Conservation (phyloP, 1,140 invertebrate species). For the Trichonephila inaurata region DNA sequence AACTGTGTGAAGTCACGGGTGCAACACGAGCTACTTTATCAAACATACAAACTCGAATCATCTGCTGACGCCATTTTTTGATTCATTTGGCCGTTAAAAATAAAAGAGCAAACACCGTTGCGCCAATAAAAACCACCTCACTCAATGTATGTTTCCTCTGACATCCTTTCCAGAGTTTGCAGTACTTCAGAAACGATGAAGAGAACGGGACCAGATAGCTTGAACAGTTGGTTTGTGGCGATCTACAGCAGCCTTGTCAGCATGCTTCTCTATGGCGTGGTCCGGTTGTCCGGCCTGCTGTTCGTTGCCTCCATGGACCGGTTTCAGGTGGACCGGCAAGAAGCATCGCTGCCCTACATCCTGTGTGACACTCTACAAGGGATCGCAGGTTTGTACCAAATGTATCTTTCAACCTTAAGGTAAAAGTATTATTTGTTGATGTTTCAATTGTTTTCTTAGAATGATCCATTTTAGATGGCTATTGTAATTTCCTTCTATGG, state of each 20-base stretch:
- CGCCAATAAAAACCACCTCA: neutral
- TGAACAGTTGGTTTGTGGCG: neutral
- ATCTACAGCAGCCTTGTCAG: neutral
- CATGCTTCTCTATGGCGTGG: conserved; percentile 5
- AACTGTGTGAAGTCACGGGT: too few relatives aligned
- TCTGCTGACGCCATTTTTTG: too few relatives aligned
- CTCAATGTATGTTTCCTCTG: too few relatives aligned
- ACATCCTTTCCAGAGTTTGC: neutral
- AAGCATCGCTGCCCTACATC: conserved; percentile 18
- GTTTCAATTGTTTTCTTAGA: too few relatives aligned
- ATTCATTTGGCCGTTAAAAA: too few relatives aligned
- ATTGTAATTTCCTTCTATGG: too few relatives aligned
- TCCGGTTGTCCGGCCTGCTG: conserved; percentile 6
- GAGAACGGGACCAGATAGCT: neutral
- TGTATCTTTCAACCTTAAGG: neutral
- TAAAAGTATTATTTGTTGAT: too few relatives aligned
- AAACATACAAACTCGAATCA: too few relatives aligned
- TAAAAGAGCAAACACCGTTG: neutral
- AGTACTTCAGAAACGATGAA: neutral
- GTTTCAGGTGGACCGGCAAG: neutral
- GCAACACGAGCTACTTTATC: too few relatives aligned
- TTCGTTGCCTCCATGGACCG: conserved; percentile 27
- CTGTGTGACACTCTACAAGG: neutral
- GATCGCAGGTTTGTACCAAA: neutral
- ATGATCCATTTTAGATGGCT: too few relatives aligned